Percentiles rank a stretch among this genome's conserved stretches.
Evolutionary conservation across 2,113 vertebrate species (phyloP).

Genomic region (Cynoglossus semilaevis): DNA sequence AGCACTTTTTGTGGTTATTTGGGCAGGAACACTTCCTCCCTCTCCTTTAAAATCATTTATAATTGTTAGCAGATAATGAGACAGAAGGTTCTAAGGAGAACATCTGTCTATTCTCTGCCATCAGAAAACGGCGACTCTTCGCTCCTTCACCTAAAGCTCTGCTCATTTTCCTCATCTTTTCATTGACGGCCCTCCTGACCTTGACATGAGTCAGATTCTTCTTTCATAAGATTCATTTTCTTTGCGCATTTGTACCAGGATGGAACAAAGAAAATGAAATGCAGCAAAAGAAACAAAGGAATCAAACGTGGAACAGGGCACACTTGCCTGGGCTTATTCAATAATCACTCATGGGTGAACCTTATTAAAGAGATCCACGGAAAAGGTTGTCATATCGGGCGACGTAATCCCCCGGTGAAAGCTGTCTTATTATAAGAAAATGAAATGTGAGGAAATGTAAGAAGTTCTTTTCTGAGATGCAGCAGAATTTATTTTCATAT

Average conservation of each 20-base stretch:
- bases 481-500: constrained; percentile 6
- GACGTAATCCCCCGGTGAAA: not conserved
- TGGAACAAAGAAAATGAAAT: not conserved
- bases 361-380: not conserved
- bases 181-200: constrained; percentile 24
- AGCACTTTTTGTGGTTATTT: not conserved
- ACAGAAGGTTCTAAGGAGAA: constrained; percentile 4
- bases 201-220: not conserved
- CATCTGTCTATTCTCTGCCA: constrained; percentile 12
- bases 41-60: constrained; percentile 42
- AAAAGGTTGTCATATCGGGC: not conserved
- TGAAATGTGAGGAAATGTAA: not conserved
- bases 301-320: not conserved
- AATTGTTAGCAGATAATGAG: constrained; percentile 19
- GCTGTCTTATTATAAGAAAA: not conserved
- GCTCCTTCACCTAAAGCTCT: not conserved
- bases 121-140: constrained; percentile 1
- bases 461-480: not conserved
- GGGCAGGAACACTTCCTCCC: constrained; percentile 42
- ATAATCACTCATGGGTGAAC: not conserved
- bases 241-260: not conserved
- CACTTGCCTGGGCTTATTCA: not conserved
- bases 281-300: not conserved
- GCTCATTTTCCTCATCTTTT: constrained; percentile 1
- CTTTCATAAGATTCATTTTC: not conserved